Percentiles rank a stretch among this genome's conserved stretches.
Conservation (phyloP, 2,888 invertebrate genomes). For the Copidosoma aretas region DNA sequence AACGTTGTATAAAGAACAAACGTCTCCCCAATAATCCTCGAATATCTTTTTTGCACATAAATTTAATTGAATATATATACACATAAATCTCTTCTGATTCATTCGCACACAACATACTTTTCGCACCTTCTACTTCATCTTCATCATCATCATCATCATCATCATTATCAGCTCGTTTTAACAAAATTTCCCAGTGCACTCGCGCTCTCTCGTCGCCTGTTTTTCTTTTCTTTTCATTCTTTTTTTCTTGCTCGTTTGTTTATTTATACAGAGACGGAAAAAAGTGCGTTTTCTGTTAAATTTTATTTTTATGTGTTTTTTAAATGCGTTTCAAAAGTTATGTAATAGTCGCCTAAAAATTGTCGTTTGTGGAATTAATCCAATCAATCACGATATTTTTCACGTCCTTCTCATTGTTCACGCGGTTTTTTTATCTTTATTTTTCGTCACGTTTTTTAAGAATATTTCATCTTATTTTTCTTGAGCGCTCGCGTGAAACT, state of each 20-base stretch:
- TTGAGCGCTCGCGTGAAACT: conserved; percentile 15
- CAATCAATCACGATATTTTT: conserved; percentile 12
- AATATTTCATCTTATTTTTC: conserved; percentile 23
- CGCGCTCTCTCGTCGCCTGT: conserved; percentile 21
- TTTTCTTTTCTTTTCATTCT: conserved; percentile 10
- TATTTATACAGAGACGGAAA: conserved; percentile 36
- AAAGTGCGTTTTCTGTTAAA: conserved; percentile 26
- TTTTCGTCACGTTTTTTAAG: no score
- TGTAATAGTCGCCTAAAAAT: conserved; percentile 20
- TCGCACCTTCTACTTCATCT: conserved; percentile 6
- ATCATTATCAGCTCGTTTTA: background rate
- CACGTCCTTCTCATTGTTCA: conserved; percentile 6
- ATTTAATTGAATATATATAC: conserved; percentile 28
- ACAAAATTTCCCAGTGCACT: conserved; percentile 28
- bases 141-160: background rate
- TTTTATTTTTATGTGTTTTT: conserved; percentile 5
- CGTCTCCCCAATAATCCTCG: background rate
- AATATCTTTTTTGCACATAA: conserved; percentile 11
- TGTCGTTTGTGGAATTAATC: conserved; percentile 21
- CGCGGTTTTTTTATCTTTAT: no score
- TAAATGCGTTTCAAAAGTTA: conserved; percentile 22
- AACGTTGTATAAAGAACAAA: conserved; percentile 8
- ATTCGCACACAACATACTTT: conserved; percentile 15
- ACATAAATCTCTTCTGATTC: conserved; percentile 18
- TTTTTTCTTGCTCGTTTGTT: conserved; percentile 5